Evolutionary conservation across 1,140 invertebrate genomes (phyloP).

Genomic region (Drosophila paulistorum): DNA sequence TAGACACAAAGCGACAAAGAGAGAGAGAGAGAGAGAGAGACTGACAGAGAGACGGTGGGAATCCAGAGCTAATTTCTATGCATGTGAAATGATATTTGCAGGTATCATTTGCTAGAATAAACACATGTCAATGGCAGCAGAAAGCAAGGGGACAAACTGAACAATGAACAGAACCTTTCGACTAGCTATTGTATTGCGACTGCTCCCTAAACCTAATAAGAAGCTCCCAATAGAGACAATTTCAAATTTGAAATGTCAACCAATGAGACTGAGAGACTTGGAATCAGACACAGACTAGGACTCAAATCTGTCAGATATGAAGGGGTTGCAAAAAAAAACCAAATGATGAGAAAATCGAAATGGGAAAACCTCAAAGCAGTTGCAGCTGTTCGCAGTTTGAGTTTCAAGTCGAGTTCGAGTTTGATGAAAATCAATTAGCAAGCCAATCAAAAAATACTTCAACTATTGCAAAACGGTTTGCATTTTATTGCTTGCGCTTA

Average conservation of each 20-base stretch:
- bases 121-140: conserved; percentile 11
- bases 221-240: conserved; percentile 5
- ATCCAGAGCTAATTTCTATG: conserved; percentile 48
- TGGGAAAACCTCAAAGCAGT: not conserved
- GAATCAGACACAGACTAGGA: too few relatives aligned
- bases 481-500: conserved; percentile 31
- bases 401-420: not conserved
- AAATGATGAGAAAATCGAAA: not conserved
- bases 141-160: not conserved
- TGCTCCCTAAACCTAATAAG: conserved; percentile 1
- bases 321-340: not conserved
- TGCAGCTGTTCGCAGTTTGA: not conserved
- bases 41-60: not conserved
- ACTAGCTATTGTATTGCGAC: not conserved
- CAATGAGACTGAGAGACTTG: not conserved
- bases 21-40: not conserved
- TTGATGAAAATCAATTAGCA: conserved; percentile 67
- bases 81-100: conserved; percentile 17
- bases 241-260: conserved; percentile 6
- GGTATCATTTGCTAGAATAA: conserved; percentile 17
- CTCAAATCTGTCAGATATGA: not conserved
- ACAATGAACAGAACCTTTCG: not conserved
- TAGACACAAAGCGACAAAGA: conserved; percentile 12
- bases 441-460: conserved; percentile 40
- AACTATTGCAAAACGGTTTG: conserved; percentile 57